Evolutionary conservation across 2,888 invertebrate species (phyloP).

Genomic region (Thymelicus sylvestris): DNA sequence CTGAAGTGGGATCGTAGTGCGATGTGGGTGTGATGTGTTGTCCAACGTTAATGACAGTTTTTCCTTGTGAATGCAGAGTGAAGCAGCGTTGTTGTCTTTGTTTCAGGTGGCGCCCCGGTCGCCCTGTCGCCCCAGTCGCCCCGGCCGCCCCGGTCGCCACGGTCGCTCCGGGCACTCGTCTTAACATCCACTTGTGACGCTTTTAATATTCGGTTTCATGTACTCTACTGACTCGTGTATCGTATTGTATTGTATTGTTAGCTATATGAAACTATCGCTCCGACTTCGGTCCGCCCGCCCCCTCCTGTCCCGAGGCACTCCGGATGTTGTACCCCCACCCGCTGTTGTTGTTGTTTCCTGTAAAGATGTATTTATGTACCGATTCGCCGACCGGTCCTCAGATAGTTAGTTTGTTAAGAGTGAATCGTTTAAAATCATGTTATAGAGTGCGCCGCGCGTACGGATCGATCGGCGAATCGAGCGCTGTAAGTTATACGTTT

Average conservation of each 20-base stretch:
- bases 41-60: too few relatives aligned
- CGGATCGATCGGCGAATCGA: constrained; percentile 43
- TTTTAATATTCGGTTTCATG: constrained; percentile 52
- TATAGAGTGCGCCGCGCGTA: constrained; percentile 29
- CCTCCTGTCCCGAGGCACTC: constrained; percentile 23
- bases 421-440: constrained; percentile 39
- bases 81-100: not conserved
- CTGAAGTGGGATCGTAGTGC: too few relatives aligned
- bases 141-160: constrained; percentile 49
- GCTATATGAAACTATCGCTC: constrained; percentile 44
- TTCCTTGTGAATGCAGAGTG: too few relatives aligned
- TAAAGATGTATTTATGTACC: constrained; percentile 39
- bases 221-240: constrained; percentile 48
- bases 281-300: constrained; percentile 43
- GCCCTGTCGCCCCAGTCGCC: constrained; percentile 43
- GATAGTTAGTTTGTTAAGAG: constrained; percentile 41
- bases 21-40: too few relatives aligned
- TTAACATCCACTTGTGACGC: constrained; percentile 49
- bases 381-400: constrained; percentile 43
- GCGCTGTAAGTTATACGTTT: constrained; percentile 43
- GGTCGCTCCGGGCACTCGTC: constrained; percentile 49
- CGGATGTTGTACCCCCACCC: constrained; percentile 26
- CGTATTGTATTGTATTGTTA: constrained; percentile 43
- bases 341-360: constrained; percentile 37
- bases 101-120: constrained; percentile 55